A percentile compares a stretch with the other conserved stretches of the same genome.
phyloP scores from a whole-genome alignment of 2,888 invertebrate species.

The Ophion ventricosus region DNA sequence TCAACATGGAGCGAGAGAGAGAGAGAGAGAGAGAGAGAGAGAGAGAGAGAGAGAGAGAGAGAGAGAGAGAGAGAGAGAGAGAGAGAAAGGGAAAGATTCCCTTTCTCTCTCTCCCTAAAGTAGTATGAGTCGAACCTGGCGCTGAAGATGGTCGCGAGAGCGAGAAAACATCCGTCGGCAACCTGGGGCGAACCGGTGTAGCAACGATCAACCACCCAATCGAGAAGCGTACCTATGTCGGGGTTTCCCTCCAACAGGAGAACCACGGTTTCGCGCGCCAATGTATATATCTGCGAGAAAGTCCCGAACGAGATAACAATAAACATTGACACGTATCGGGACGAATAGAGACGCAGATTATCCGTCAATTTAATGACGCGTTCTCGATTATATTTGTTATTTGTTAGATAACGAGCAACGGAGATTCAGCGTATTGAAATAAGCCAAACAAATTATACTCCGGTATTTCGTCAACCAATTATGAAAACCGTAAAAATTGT shows the following conservation, averaged over 20 bases:
- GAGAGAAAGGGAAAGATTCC: no score
- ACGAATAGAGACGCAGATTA: conserved; percentile 4
- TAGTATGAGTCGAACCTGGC: conserved; percentile 88
- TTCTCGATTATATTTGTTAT: neutral
- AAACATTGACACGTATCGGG: neutral
- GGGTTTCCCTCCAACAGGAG: conserved; percentile 97
- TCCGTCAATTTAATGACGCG: neutral
- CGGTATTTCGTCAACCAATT: no score
- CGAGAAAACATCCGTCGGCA: conserved; percentile 98
- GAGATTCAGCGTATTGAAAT: no score
- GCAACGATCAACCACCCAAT: conserved; percentile 99
- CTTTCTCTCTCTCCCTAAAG: no score
- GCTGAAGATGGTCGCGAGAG: conserved; percentile 97
- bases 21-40: no score
- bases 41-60: no score
- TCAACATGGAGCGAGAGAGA: neutral
- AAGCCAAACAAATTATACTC: no score
- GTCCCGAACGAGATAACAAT: neutral
- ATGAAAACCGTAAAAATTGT: no score
- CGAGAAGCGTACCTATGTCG: conserved; percentile 94
- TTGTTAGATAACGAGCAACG: no score
- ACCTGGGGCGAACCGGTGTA: conserved; percentile 96
- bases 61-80: no score
- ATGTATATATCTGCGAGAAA: conserved; percentile 89
- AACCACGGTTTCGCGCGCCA: conserved; percentile 97